These are phyloP conservation scores for Holocentrus rufus DNA, from an alignment of 2,797 vertebrate species.

Conservation along the genomic window DNA sequence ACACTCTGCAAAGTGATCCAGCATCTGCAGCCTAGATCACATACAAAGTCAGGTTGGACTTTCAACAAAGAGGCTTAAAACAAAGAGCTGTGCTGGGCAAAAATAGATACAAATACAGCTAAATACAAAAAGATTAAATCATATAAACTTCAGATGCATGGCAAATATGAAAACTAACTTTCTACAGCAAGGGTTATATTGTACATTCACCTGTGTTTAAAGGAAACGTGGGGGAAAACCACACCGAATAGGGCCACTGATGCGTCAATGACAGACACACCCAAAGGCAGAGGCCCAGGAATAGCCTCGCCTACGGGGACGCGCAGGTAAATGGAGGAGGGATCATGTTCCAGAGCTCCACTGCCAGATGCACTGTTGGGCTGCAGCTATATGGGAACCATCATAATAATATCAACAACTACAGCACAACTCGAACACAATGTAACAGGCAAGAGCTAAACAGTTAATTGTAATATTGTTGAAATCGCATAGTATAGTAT, in stretches of 20 bases:
- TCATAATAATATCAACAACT: conserved; percentile 6
- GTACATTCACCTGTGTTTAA: conserved; percentile 91
- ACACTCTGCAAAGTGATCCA: conserved; percentile 99
- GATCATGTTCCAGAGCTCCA: conserved; percentile 96
- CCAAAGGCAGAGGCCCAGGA: conserved; percentile 94
- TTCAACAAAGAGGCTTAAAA: background rate
- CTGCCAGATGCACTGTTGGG: conserved; percentile 98
- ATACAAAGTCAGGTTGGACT: conserved; percentile 2
- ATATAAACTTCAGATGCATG: background rate
- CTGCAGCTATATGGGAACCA: conserved; percentile 85
- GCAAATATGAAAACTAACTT: background rate
- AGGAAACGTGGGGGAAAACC: conserved; percentile 98
- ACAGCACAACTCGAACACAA: background rate
- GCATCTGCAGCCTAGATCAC: conserved; percentile 91
- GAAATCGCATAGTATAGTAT: too few relatives aligned
- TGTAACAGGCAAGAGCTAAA: too few relatives aligned
- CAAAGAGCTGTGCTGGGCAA: background rate
- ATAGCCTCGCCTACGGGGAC: conserved; percentile 94
- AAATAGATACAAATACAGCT: background rate
- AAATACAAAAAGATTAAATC: background rate
- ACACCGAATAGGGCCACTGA: conserved; percentile 98
- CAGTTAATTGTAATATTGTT: too few relatives aligned
- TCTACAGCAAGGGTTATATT: background rate
- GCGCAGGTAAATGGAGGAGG: conserved; percentile 97
- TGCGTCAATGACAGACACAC: conserved; percentile 97